Evolutionary conservation across 1,140 invertebrate species (phyloP), one percentile per base, ranked within the genome.

Genomic region (Chlorops oryzae): DNA sequence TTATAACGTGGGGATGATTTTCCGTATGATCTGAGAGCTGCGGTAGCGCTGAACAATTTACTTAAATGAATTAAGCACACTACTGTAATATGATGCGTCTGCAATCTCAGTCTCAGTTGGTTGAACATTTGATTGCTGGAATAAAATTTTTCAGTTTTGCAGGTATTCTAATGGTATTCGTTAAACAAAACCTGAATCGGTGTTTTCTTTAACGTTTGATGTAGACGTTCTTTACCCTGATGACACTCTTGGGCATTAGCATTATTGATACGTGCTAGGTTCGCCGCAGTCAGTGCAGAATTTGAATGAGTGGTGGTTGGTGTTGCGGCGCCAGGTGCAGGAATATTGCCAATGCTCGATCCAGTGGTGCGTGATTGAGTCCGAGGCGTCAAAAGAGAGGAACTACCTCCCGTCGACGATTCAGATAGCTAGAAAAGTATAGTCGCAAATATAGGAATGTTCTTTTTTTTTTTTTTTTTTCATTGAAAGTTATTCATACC

Each of bases 221-320:
- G 65, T 18, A 70, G 27, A 6, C 63, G 57, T 4, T 64, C 63
- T 45, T 70, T 70, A 35, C 66, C 63, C 46, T 69, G 65, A 53
- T 70, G 66, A 15, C 65, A 70, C 20, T 70, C 66, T 57, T 65
- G 65, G 28, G 66, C 66, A 41, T 70, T 70, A 5, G 65, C 66
- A 35, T 62, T 70, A 50, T 70, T 70, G 15, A 69, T 70, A 18
- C 66, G 56, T 12, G 66, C 58, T 23, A 70, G 41, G 46, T 70
- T 70, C 1, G 66, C 66, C 44, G 59, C 56, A 3, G 66, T 70
- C 1, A 70, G 59, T 24, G 63, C 58, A 15, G 66, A 70, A 57
- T 69, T 62, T 32, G 61, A 54, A 42, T 53, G 57, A 13, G 51
- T 46, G 1, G 53, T 45, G 28, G 47, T 32, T 7, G 57, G 51